Evolutionary conservation across 2,797 vertebrate genomes (phyloP), one percentile per base, ranked within the genome.

Genomic region (Phataginus tricuspis): DNA sequence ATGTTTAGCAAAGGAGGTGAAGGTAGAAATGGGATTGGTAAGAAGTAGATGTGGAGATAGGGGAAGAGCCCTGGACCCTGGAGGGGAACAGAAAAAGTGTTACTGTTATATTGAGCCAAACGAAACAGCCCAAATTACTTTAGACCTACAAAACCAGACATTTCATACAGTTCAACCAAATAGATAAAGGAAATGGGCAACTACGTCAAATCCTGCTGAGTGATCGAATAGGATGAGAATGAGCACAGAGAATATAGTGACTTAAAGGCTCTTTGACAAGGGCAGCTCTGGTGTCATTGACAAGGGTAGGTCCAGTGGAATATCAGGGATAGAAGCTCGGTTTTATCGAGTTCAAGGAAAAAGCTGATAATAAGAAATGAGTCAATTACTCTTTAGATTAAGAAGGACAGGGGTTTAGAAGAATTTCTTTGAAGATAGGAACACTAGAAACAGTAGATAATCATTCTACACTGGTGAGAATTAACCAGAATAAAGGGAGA

Each of bases 391-490:
- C 1, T 18, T 71, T 75, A 66, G 2, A 71, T 84, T 59, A 59
- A 90, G 37, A 79, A 39, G 25, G 18, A 75, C 12, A 27, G 53
- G 72, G 18, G 7, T 66, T 90, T 85, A 78, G 55, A 69, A 59
- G 6, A 84, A 45, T 93, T 89, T 91, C 29, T 75, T 82, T 88
- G 69, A 80, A 23, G n/a, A 75, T 4, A 95, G 53, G 91, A 93
- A 34, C 71, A 8, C 53, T 63, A 57, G 42, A 64, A 74, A 69
- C 0, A 15, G 51, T 79, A 39, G 63, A 68, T 91, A 85, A 16
- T 34, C 64, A 18, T 78, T 96, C 31, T 68, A 23, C 29, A 19
- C 53, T 85, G n/a, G 18, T 79, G 49, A 89, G 25, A 85, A 77
- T 69, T 39, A 69, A n/a, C 45, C n/a, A 59, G 49, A 86, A 95